These are phyloP conservation scores for Caenorhabditis uteleia DNA, from an alignment of 2,888 invertebrate genomes.

Conservation along the genomic window DNA sequence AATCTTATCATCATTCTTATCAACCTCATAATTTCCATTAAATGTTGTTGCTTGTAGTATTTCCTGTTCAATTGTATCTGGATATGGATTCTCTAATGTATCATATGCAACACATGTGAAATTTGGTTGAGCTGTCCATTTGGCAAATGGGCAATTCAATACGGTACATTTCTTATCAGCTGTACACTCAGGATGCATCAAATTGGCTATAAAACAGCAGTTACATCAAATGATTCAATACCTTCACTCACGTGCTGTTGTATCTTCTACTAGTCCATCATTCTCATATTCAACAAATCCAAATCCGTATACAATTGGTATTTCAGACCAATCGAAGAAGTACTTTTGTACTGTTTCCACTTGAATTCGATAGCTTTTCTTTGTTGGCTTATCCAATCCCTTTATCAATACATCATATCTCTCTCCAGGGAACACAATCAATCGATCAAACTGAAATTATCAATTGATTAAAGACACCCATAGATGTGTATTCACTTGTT, in stretches of 20 bases:
- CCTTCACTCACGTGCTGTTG: slow-evolving; percentile 21
- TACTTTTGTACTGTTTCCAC: slow-evolving; percentile 42
- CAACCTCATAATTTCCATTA: slow-evolving; percentile 37
- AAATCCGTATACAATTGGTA: slow-evolving; percentile 52
- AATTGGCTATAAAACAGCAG: slow-evolving; percentile 43
- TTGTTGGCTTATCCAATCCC: slow-evolving; percentile 43
- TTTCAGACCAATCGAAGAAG: slow-evolving; percentile 51
- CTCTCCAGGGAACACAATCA: slow-evolving; percentile 66
- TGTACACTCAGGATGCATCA: slow-evolving; percentile 51
- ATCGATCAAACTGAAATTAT: slow-evolving; percentile 37
- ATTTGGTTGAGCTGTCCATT: slow-evolving; percentile 41
- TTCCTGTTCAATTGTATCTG: slow-evolving; percentile 35
- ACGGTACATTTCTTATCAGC: slow-evolving; percentile 39
- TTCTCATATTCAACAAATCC: slow-evolving; percentile 59
- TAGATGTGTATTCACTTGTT: slow-evolving; percentile 22
- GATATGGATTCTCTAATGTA: slow-evolving; percentile 34
- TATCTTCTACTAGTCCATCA: slow-evolving; percentile 25
- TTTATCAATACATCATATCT: slow-evolving; percentile 63
- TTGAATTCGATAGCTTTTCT: slow-evolving; percentile 45
- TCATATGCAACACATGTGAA: slow-evolving; percentile 55
- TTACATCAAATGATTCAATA: neutral
- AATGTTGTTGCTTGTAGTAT: slow-evolving; percentile 36
- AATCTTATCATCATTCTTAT: neutral
- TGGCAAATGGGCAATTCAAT: slow-evolving; percentile 59
- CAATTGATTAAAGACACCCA: slow-evolving; percentile 4